These are phyloP conservation scores for Fragum whitleyi DNA, from an alignment of 2,888 invertebrate species.

Conservation along the genomic window DNA sequence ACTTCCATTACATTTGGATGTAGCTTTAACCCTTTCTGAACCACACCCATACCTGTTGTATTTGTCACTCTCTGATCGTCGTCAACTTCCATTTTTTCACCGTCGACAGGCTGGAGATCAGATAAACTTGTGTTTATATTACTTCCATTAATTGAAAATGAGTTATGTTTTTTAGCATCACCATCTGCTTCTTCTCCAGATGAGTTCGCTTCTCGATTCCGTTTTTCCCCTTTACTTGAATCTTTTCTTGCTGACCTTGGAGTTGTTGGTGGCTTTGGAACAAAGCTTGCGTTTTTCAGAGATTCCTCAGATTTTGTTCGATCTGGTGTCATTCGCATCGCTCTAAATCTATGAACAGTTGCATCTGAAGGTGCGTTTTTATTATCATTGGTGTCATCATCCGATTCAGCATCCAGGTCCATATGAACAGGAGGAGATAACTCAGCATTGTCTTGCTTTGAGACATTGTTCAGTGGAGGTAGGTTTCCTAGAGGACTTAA, in stretches of 20 bases:
- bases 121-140: conserved; percentile 54
- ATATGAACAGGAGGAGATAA: conserved; percentile 65
- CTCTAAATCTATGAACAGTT: conserved; percentile 73
- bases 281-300: conserved; percentile 75
- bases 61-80: conserved; percentile 8
- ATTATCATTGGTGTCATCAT: conserved; percentile 54
- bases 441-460: conserved; percentile 45
- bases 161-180: conserved; percentile 67
- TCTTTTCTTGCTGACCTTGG: conserved; percentile 66
- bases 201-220: conserved; percentile 71
- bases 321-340: conserved; percentile 75
- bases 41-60: background rate
- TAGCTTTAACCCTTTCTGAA: conserved; percentile 50
- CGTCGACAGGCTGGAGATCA: conserved; percentile 40
- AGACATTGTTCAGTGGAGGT: conserved; percentile 40
- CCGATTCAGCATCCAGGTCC: conserved; percentile 65
- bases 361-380: conserved; percentile 72
- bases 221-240: conserved; percentile 72
- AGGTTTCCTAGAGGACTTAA: conserved; percentile 42
- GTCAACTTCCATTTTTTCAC: conserved; percentile 43
- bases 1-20: conserved; percentile 59
- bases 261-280: conserved; percentile 78
- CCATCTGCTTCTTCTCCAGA: conserved; percentile 76
- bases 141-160: conserved; percentile 43
- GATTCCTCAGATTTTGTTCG: conserved; percentile 71